Percentiles rank a stretch among this genome's conserved stretches.
These are phyloP conservation scores for Epizoanthus stellaris DNA, from an alignment of 92 coral and sea anemone species.

Conservation along the genomic window DNA sequence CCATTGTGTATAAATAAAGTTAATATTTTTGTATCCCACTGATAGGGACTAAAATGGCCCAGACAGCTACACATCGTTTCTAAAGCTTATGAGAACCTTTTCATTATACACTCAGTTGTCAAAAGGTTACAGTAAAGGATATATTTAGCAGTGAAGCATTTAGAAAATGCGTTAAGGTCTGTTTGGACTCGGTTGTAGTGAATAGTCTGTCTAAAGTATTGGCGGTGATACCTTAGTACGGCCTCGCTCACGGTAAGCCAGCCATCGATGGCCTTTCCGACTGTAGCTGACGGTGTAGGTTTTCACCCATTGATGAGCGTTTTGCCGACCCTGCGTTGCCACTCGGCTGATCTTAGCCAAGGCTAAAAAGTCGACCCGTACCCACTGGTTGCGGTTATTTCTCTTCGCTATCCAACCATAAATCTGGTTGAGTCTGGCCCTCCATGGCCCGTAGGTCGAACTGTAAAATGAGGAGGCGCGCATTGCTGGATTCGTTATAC, in stretches of 20 bases:
- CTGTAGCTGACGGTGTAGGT: conserved; percentile 67
- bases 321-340: conserved; percentile 82
- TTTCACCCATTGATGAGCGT: conserved; percentile 80
- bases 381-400: conserved; percentile 66
- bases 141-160: no score
- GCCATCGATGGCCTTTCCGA: conserved; percentile 62
- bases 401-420: conserved; percentile 81
- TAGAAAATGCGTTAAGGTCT: not conserved
- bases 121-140: no score
- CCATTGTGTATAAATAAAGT: no score
- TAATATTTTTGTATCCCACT: no score
- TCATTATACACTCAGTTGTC: no score
- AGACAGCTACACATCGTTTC: not conserved
- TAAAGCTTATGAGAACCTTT: not conserved
- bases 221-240: conserved; percentile 57
- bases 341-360: conserved; percentile 62
- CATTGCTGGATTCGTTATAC: conserved; percentile 75
- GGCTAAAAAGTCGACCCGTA: conserved; percentile 75
- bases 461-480: conserved; percentile 74
- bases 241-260: conserved; percentile 63
- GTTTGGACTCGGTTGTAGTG: no score
- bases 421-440: conserved; percentile 70
- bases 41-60: no score
- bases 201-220: no score
- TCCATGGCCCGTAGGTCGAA: conserved; percentile 72